Conservation (phyloP, 2,888 invertebrate species). For the Dioctria rufipes region DNA sequence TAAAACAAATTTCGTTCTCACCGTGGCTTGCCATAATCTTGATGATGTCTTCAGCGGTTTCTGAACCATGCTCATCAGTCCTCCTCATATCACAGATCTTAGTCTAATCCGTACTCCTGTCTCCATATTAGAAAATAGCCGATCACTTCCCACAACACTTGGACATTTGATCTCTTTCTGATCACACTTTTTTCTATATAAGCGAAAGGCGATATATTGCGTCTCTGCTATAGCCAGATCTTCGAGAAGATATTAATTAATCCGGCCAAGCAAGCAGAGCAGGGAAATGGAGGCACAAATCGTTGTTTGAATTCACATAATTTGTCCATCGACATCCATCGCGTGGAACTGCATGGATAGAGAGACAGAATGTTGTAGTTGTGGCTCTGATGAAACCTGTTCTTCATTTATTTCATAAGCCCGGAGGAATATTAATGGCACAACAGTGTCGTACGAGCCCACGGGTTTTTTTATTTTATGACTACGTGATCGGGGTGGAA, state of each 20-base stretch:
- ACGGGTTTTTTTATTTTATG: conserved; percentile 10
- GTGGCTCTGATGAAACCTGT: conserved; percentile 11
- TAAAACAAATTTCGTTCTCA: not conserved
- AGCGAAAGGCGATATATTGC: not conserved
- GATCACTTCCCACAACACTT: conserved; percentile 27
- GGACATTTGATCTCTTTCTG: conserved; percentile 2
- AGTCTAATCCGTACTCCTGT: conserved; percentile 1
- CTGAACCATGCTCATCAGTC: not conserved
- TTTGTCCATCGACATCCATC: conserved; percentile 34
- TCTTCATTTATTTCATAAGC: not conserved
- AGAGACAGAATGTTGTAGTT: not conserved
- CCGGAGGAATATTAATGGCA: not conserved
- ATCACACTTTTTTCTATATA: not conserved
- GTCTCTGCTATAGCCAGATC: not conserved
- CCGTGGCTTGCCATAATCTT: not conserved
- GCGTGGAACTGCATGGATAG: not conserved
- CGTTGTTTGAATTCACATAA: conserved; percentile 8
- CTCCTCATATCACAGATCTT: not conserved
- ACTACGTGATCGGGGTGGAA: not conserved
- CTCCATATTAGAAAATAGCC: conserved; percentile 2
- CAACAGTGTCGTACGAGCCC: conserved; percentile 12
- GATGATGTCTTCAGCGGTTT: not conserved
- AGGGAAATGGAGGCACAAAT: conserved; percentile 30
- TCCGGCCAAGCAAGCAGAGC: not conserved
- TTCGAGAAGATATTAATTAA: conserved; percentile 6